Evolutionary conservation across 2,797 vertebrate genomes (phyloP).

Genomic region (Thalassophryne amazonica): DNA sequence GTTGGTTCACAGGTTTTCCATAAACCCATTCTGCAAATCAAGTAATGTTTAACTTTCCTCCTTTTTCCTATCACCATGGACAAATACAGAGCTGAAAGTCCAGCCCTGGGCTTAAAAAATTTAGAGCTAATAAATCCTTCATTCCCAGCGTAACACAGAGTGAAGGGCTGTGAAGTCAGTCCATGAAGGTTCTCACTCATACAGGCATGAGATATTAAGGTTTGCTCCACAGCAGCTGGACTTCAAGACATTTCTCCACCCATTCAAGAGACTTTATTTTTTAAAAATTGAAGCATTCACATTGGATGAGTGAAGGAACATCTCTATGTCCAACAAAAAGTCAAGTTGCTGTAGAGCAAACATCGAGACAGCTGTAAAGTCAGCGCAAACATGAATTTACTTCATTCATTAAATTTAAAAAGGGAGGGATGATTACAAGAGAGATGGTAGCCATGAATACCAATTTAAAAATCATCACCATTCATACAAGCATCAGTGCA

Average conservation of each 20-base stretch:
- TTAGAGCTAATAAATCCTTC: neutral
- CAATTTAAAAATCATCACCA: neutral
- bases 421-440: neutral
- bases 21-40: neutral
- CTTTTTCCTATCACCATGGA: constrained; percentile 10
- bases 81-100: constrained; percentile 40
- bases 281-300: too few species aligned
- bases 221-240: too few species aligned
- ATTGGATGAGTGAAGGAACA: too few species aligned
- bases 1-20: neutral
- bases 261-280: too few species aligned
- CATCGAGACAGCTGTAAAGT: too few species aligned
- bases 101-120: constrained; percentile 8
- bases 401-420: neutral
- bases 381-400: neutral
- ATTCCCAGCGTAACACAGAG: neutral
- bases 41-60: constrained; percentile 46
- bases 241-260: too few species aligned
- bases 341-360: too few species aligned
- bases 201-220: too few species aligned
- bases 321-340: too few species aligned
- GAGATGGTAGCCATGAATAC: neutral
- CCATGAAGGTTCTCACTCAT: too few species aligned
- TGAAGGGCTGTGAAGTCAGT: too few species aligned
- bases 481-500: neutral